Evolutionary conservation across 2,888 invertebrate species (phyloP).

Genomic region (Pemphredon lugubris): DNA sequence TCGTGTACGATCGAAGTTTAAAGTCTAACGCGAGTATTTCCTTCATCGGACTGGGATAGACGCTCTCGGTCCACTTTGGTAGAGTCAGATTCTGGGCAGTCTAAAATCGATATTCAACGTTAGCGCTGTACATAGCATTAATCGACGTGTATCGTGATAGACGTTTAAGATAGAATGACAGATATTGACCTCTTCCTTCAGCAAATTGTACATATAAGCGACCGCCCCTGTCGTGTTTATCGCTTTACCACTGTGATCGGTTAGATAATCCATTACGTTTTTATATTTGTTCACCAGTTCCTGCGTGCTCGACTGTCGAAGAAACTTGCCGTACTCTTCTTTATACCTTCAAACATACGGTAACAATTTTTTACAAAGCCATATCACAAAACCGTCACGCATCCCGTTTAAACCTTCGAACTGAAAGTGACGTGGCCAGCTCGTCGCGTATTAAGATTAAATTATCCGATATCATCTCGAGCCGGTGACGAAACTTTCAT

Average conservation of each 20-base stretch:
- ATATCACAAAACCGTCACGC: too few relatives aligned
- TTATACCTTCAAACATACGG: neutral
- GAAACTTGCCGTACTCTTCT: conserved; percentile 68
- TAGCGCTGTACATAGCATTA: neutral
- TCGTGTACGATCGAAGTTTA: conserved; percentile 76
- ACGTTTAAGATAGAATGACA: too few relatives aligned
- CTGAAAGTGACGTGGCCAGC: too few relatives aligned
- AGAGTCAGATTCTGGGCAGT: conserved; percentile 75
- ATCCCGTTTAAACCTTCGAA: too few relatives aligned
- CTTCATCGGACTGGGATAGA: conserved; percentile 78
- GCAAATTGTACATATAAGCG: conserved; percentile 78
- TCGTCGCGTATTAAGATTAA: too few relatives aligned
- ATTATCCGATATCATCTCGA: too few relatives aligned
- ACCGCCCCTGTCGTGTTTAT: conserved; percentile 72
- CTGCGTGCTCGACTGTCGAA: conserved; percentile 66
- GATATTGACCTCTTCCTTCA: conserved; percentile 77
- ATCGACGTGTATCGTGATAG: neutral
- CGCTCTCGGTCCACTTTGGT: conserved; percentile 80
- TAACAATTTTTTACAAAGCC: neutral
- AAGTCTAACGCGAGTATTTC: conserved; percentile 79
- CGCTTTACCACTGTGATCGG: conserved; percentile 76
- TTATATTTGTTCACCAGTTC: conserved; percentile 75
- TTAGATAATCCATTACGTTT: conserved; percentile 79
- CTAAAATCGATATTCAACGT: conserved; percentile 52
- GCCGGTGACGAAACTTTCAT: too few relatives aligned